phyloP scores from a whole-genome alignment of 2,113 vertebrate genomes.

The Eupsittula cactorum region DNA sequence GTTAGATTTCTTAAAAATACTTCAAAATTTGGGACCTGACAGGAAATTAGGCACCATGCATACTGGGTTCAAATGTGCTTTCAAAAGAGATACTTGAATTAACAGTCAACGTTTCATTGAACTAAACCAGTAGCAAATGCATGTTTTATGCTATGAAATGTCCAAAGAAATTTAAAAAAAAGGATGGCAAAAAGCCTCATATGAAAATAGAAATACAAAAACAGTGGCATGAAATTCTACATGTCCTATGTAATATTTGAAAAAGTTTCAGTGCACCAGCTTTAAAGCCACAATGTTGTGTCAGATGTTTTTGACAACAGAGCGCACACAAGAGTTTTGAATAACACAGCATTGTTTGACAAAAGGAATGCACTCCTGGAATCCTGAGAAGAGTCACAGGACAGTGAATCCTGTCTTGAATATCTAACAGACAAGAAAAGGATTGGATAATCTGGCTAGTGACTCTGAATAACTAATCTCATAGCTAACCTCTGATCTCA shows the following conservation, averaged over 20 bases:
- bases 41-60: neutral
- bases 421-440: neutral
- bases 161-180: neutral
- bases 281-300: neutral
- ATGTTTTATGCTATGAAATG: neutral
- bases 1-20: neutral
- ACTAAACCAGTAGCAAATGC: neutral
- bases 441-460: neutral
- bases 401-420: neutral
- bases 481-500: neutral
- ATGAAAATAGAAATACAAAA: neutral
- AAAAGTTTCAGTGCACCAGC: neutral
- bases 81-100: neutral
- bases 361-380: neutral
- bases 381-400: neutral
- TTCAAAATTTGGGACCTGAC: neutral
- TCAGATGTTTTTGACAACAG: neutral
- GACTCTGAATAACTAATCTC: neutral
- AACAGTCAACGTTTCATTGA: neutral
- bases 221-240: neutral
- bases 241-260: neutral
- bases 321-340: neutral
- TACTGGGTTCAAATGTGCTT: neutral
- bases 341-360: neutral
- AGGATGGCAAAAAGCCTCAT: neutral